Evolutionary conservation across 2,113 vertebrate genomes (phyloP), one percentile per base, ranked within the genome.

Genomic region (Mormyrus lacerda): DNA sequence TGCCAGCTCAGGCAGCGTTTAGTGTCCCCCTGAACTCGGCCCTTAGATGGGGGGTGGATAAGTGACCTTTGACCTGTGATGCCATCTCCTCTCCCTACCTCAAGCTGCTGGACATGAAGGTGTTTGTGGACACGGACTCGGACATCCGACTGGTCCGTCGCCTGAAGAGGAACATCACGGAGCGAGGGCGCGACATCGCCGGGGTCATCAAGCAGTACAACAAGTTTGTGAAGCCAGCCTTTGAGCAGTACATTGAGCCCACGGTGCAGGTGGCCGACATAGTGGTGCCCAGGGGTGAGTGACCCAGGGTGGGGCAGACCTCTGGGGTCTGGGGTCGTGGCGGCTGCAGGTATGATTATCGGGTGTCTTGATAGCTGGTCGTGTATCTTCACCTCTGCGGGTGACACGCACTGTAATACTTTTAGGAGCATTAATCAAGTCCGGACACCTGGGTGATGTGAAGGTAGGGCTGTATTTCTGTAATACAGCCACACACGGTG

Each of bases 171-270:
- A 97, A 98, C 94, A 97, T 97, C 87, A 95, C 96, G 2, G 96
- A 97, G 4, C 96, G 97, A 0, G 97, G 97, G 0, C 97, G 97
- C 0, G 95, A 98, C 58, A 96, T 98, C 0, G 91, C 90, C 0
- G 97, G 97, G 0, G 97, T 98, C 91, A 98, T 98, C 92, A 98
- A 98, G 73, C 97, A 97, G 58, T 98, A 98, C 95, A 97, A 98
- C 89, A 97, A 97, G 92, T 98, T 97, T 76, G 97, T 98, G 44
- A 98, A 98, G 93, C 97, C 97, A 0, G 94, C 97, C 0, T 98
- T 98, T 0, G 97, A 98, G 92, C 97, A 97, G 93, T 98, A 98
- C 95, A 98, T 98, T 0, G 97, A 98, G 91, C 97, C 97, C 91
- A 97, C 97, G 0, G 95, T 98, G 91, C 97, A 97, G 93, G 93